Evolutionary conservation across 2,113 vertebrate species (phyloP).

Genomic region (Hippocampus guttulatus): DNA sequence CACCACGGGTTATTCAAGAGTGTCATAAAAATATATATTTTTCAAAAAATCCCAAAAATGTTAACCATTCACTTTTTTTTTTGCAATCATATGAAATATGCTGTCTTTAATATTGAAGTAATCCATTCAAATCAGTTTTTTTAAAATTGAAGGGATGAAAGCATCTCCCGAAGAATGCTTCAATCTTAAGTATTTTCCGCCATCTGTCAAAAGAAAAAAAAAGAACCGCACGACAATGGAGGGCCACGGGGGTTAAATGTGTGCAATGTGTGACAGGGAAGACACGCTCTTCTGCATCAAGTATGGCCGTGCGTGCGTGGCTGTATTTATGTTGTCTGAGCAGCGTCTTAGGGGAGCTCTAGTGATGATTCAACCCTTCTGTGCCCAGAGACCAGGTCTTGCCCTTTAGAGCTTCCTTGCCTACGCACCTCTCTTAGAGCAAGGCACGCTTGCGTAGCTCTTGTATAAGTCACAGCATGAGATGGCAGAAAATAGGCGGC

Average conservation of each 20-base stretch:
- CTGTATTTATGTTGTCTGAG: constrained; percentile 12
- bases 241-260: not conserved
- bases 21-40: too few relatives aligned
- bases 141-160: not conserved
- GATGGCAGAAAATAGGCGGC: constrained; percentile 39
- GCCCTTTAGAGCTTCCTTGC: constrained; percentile 34
- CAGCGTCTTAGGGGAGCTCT: constrained; percentile 41
- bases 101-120: not conserved
- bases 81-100: constrained; percentile 1
- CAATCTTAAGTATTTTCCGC: not conserved
- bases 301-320: not conserved
- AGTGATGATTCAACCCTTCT: constrained; percentile 53
- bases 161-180: not conserved
- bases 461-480: constrained; percentile 29
- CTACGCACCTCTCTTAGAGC: constrained; percentile 20
- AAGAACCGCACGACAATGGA: constrained; percentile 1
- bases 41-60: too few relatives aligned
- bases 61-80: too few relatives aligned
- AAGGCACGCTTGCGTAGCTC: constrained; percentile 5
- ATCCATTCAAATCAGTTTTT: not conserved
- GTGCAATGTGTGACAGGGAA: not conserved
- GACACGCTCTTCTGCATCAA: not conserved
- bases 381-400: constrained; percentile 46
- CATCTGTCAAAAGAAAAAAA: constrained; percentile 1
- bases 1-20: too few relatives aligned